phyloP scores from a whole-genome alignment of 2,797 vertebrate species.

The Zalophus californianus region DNA sequence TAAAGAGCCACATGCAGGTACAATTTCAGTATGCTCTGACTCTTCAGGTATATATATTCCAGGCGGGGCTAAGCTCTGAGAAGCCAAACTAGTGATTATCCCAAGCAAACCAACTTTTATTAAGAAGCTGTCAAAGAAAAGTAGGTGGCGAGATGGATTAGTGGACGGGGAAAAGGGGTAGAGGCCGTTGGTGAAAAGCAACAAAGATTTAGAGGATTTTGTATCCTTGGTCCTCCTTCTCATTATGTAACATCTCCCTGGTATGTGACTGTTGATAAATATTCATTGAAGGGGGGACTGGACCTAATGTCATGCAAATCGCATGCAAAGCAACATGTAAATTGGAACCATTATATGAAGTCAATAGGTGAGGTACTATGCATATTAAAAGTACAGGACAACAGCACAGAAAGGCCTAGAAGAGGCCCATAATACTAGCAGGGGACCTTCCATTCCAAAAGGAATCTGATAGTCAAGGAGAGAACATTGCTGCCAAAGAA shows the following conservation, averaged over 20 bases:
- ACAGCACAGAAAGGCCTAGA: constrained; percentile 24
- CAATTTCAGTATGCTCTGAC: neutral
- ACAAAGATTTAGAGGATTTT: constrained; percentile 70
- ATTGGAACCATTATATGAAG: constrained; percentile 75
- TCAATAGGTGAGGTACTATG: constrained; percentile 78
- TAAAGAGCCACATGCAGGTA: neutral
- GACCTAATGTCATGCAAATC: constrained; percentile 81
- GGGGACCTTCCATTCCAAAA: constrained; percentile 32
- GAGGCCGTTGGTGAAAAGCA: constrained; percentile 60
- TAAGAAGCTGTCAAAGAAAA: constrained; percentile 60
- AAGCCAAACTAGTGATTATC: constrained; percentile 13
- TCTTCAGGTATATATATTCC: neutral
- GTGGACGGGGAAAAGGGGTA: neutral
- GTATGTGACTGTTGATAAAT: constrained; percentile 79
- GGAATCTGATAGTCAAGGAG: neutral
- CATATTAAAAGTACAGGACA: constrained; percentile 72
- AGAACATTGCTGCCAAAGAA: constrained; percentile 3
- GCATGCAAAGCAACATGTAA: constrained; percentile 82
- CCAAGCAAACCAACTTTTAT: constrained; percentile 38
- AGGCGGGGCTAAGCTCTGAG: neutral
- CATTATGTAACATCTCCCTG: constrained; percentile 76
- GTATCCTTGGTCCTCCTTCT: constrained; percentile 5
- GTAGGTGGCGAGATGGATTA: constrained; percentile 58
- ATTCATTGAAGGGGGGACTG: constrained; percentile 76
- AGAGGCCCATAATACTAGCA: constrained; percentile 4